Conservation (phyloP, 64 coral and sea anemone genomes). For the Dendronephthya gigantea region DNA sequence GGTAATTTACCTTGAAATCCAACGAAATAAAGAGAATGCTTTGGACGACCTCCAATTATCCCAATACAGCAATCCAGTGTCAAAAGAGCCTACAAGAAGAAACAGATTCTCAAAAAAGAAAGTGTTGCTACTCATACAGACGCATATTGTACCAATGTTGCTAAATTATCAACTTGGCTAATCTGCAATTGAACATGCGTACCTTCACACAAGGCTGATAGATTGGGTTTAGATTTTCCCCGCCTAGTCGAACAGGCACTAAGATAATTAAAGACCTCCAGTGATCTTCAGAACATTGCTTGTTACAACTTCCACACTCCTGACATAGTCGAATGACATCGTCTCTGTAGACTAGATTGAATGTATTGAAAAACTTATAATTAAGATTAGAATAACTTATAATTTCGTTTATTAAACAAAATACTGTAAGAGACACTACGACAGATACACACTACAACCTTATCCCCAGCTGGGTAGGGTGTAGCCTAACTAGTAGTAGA, state of each 20-base stretch:
- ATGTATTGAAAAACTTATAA: too few relatives aligned
- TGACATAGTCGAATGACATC: slow-evolving; percentile 64
- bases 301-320: slow-evolving; percentile 61
- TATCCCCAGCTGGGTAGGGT: too few relatives aligned
- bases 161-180: too few relatives aligned
- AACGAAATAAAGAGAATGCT: slow-evolving; percentile 95
- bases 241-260: slow-evolving; percentile 78
- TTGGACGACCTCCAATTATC: slow-evolving; percentile 92
- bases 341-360: slow-evolving; percentile 69
- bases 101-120: background rate
- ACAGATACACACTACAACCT: too few relatives aligned
- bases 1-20: slow-evolving; percentile 98
- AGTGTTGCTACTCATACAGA: too few relatives aligned
- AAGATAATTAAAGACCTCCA: slow-evolving; percentile 87
- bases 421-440: too few relatives aligned
- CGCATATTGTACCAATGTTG: too few relatives aligned
- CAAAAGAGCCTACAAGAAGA: slow-evolving; percentile 62
- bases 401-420: too few relatives aligned
- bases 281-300: slow-evolving; percentile 37
- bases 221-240: slow-evolving; percentile 76
- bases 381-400: too few relatives aligned
- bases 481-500: too few relatives aligned
- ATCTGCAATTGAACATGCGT: background rate
- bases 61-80: slow-evolving; percentile 95
- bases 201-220: slow-evolving; percentile 90